phyloP scores from a whole-genome alignment of 1,140 invertebrate species.

The Macrobrachium rosenbergii region DNA sequence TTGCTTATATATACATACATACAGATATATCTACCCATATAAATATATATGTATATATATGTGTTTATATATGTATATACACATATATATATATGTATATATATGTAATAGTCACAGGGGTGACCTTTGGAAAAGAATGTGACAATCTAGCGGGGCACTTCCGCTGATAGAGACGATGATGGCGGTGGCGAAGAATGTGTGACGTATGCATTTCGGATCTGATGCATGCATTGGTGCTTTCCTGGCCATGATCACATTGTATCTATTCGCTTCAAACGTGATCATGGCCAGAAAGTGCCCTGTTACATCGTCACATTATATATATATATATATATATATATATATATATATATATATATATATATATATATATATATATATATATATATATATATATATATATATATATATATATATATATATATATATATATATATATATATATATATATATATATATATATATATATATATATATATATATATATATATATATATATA shows the following conservation, averaged over 20 bases:
- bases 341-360: conserved; percentile 20
- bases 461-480: conserved; percentile 27
- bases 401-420: conserved; percentile 23
- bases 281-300: too few relatives aligned
- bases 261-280: too few relatives aligned
- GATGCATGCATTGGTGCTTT: too few relatives aligned
- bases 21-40: not conserved
- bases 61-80: conserved; percentile 9
- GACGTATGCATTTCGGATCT: too few relatives aligned
- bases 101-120: too few relatives aligned
- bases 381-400: conserved; percentile 23
- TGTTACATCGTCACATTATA: too few relatives aligned
- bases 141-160: too few relatives aligned
- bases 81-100: not conserved
- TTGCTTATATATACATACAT: too few relatives aligned
- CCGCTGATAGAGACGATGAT: too few relatives aligned
- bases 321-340: conserved; percentile 4
- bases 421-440: conserved; percentile 8
- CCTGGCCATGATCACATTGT: too few relatives aligned
- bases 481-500: conserved; percentile 23
- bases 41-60: conserved; percentile 7
- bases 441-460: conserved; percentile 27
- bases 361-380: conserved; percentile 27
- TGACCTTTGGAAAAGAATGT: too few relatives aligned
- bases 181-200: too few relatives aligned